phyloP scores from a whole-genome alignment of 1,140 invertebrate genomes.

The Bombus pascuorum region DNA sequence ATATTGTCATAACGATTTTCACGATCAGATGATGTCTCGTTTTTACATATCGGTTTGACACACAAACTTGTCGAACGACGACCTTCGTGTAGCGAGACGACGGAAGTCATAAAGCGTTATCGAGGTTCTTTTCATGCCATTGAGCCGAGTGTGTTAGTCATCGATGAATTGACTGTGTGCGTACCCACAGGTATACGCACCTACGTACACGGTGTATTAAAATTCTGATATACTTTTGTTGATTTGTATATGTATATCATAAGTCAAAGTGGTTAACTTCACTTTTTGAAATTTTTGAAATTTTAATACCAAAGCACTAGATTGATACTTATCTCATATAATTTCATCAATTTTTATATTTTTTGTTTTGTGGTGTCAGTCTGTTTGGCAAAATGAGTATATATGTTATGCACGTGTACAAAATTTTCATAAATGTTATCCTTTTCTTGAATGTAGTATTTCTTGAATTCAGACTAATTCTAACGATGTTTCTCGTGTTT shows the following conservation, averaged over 20 bases:
- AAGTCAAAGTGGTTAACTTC: background rate
- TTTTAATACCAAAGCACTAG: too few relatives aligned
- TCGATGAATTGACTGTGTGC: slow-evolving; percentile 16
- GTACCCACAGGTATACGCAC: slow-evolving; percentile 17
- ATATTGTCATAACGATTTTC: background rate
- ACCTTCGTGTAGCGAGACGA: slow-evolving; percentile 28
- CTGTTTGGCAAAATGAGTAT: too few relatives aligned
- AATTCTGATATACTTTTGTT: background rate
- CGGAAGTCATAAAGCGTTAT: slow-evolving; percentile 60
- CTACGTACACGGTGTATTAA: slow-evolving; percentile 20
- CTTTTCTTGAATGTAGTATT: background rate
- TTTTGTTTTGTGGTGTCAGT: too few relatives aligned
- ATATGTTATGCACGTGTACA: too few relatives aligned
- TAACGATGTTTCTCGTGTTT: background rate
- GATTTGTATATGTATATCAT: background rate
- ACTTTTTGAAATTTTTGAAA: too few relatives aligned
- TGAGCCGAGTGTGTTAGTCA: slow-evolving; percentile 44
- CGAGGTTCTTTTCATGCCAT: slow-evolving; percentile 45
- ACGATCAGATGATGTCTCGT: slow-evolving; percentile 1
- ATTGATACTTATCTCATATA: too few relatives aligned
- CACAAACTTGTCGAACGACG: slow-evolving; percentile 22
- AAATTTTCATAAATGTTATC: background rate
- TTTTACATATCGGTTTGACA: background rate
- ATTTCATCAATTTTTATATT: too few relatives aligned
- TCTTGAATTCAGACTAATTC: background rate